Base-by-base conservation (phyloP, 1,140 invertebrate genomes). In the Heliconius melpomene region DNA sequence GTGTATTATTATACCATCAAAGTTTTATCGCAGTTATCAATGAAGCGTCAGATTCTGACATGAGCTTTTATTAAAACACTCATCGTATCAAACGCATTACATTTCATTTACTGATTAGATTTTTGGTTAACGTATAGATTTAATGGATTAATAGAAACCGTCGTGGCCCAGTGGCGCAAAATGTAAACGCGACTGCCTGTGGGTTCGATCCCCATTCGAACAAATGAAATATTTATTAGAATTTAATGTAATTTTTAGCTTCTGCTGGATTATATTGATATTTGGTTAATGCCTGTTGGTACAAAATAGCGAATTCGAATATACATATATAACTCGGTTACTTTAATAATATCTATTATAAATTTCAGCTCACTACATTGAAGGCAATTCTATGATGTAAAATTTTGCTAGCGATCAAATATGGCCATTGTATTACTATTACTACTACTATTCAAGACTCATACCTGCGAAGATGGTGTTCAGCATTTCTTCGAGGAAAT, bases 401-500 rank as follows among this genome's bases (percentile, higher is more conserved):
- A 40, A 46, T 75, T 54, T 75, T 75, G 11, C 38, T 26, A 79
- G 5, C 2, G 16, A 57, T 60, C 18, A 46, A 82, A 40, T 20
- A 79, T 79, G 77, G 60, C 46, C 72, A 72, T 40, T 60, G n/a
- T 74, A 70, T 50, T 79, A 20, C 38, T 73, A 79, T 54, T 74
- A 74, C 2, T 83, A 20, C 29, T 81, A 11, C 20, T 80, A 18
- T 71, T 84, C 36, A 77, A 84, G 29, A 66, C 40, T 36, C 74
- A 72, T 40, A 50, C 66, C 0, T 82, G 85, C 36, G 36, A 85
- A 36, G 78, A 85, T 32, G 78, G 0, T 71, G 84, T 20, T 75
- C 79, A 40, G 71, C 71, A 38, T 72, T 72, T 86, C 3, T 90
- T 92, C 50, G 83, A 89, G 54, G 77, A 81, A 52, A 85, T 91